phyloP scores from a whole-genome alignment of 2,888 invertebrate genomes.

The Catonia carolina region DNA sequence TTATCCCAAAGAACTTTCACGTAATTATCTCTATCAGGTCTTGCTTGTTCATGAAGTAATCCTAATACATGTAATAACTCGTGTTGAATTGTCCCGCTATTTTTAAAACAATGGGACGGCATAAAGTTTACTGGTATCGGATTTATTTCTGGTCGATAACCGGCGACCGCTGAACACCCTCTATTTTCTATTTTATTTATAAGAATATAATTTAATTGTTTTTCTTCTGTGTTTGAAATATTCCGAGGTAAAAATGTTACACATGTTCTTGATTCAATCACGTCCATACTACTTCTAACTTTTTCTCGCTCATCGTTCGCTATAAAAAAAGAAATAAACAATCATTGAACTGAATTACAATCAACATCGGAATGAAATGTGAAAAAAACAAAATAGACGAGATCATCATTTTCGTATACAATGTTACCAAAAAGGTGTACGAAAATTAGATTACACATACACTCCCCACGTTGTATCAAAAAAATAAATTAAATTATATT shows the following conservation, averaged over 20 bases:
- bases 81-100: slow-evolving; percentile 36
- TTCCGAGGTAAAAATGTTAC: slow-evolving; percentile 32
- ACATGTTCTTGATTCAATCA: slow-evolving; percentile 34
- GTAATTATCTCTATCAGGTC: slow-evolving; percentile 36
- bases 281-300: slow-evolving; percentile 33
- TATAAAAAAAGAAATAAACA: no score
- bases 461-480: no score
- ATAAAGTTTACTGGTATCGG: slow-evolving; percentile 35
- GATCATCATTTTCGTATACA: no score
- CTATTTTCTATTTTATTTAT: slow-evolving; percentile 22
- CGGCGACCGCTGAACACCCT: slow-evolving; percentile 37
- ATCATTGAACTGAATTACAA: no score
- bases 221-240: slow-evolving; percentile 19
- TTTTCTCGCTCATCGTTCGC: slow-evolving; percentile 31
- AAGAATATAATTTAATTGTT: slow-evolving; percentile 21
- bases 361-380: no score
- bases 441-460: no score
- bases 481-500: no score
- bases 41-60: slow-evolving; percentile 37
- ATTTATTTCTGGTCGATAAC: slow-evolving; percentile 29
- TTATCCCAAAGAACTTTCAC: slow-evolving; percentile 37
- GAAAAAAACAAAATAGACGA: no score
- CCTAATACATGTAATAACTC: slow-evolving; percentile 37
- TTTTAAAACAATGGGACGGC: slow-evolving; percentile 33
- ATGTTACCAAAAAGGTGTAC: no score